phyloP scores from a whole-genome alignment of 2,797 vertebrate genomes.

The Siniperca undulata region DNA sequence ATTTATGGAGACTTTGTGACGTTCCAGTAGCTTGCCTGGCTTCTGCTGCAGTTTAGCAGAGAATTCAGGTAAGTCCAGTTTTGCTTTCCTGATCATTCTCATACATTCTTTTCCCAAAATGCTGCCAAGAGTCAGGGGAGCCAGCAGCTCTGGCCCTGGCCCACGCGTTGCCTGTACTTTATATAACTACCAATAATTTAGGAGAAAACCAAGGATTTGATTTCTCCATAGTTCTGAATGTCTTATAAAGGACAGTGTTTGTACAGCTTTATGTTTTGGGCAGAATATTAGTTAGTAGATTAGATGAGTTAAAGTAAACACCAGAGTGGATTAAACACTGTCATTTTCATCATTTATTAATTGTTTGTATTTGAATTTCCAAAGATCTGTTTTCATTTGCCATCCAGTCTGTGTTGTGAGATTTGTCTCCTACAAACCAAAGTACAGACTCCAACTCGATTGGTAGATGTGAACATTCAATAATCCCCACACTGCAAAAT shows the following conservation, averaged over 20 bases:
- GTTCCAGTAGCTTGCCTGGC: background rate
- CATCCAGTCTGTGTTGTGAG: background rate
- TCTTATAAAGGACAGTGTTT: background rate
- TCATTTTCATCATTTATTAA: slow-evolving; percentile 3
- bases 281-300: background rate
- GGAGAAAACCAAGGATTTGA: slow-evolving; percentile 20
- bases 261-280: background rate
- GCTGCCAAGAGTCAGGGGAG: slow-evolving; percentile 17
- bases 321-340: background rate
- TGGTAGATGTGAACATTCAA: slow-evolving; percentile 2
- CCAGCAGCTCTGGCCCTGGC: slow-evolving; percentile 11
- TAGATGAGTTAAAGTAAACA: background rate
- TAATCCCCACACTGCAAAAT: slow-evolving; percentile 15
- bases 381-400: slow-evolving; percentile 13
- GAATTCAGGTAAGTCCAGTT: slow-evolving; percentile 21
- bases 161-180: slow-evolving; percentile 1
- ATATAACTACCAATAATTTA: slow-evolving; percentile 23
- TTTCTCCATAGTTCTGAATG: slow-evolving; percentile 8
- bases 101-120: slow-evolving; percentile 18
- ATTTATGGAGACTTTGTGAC: slow-evolving; percentile 1
- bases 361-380: background rate
- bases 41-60: slow-evolving; percentile 5
- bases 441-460: background rate
- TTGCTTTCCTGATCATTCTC: slow-evolving; percentile 27
- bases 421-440: background rate